A percentile compares a stretch with the other conserved stretches of the same genome.
phyloP scores from a whole-genome alignment of 2,797 vertebrate species.

The Tinamus major region DNA sequence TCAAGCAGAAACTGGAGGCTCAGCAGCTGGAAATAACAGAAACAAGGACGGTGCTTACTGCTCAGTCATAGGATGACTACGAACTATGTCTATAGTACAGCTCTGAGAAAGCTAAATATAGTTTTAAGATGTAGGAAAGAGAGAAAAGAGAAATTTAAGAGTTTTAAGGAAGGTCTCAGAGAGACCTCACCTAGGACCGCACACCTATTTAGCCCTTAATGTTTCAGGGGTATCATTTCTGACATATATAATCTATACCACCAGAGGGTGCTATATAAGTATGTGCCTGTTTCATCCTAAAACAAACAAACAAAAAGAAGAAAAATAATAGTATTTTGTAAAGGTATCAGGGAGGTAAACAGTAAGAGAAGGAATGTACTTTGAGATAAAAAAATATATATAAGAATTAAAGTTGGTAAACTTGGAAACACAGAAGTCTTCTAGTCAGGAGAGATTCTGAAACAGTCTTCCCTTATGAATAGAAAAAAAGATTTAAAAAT shows the following conservation, averaged over 20 bases:
- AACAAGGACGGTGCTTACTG: background rate
- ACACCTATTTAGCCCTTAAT: fast-evolving
- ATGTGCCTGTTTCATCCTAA: background rate
- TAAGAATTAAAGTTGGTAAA: background rate
- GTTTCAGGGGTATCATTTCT: background rate
- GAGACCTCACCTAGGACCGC: background rate
- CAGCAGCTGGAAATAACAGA: background rate
- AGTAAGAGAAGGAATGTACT: background rate
- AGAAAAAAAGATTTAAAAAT: background rate
- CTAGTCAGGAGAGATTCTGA: background rate
- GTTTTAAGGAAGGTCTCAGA: background rate
- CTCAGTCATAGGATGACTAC: background rate
- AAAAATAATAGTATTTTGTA: background rate
- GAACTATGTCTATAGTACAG: background rate
- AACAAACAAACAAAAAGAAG: background rate
- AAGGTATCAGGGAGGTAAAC: background rate
- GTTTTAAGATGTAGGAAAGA: background rate
- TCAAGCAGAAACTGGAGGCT: background rate
- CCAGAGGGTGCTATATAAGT: background rate
- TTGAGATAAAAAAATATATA: background rate
- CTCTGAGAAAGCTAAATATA: background rate
- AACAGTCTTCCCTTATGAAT: background rate
- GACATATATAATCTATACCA: background rate
- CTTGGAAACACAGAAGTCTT: background rate
- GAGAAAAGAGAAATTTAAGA: background rate